A percentile compares a stretch with the other conserved stretches of the same genome.
phyloP scores from a whole-genome alignment of 2,888 invertebrate species.

The Melitaea athalia region DNA sequence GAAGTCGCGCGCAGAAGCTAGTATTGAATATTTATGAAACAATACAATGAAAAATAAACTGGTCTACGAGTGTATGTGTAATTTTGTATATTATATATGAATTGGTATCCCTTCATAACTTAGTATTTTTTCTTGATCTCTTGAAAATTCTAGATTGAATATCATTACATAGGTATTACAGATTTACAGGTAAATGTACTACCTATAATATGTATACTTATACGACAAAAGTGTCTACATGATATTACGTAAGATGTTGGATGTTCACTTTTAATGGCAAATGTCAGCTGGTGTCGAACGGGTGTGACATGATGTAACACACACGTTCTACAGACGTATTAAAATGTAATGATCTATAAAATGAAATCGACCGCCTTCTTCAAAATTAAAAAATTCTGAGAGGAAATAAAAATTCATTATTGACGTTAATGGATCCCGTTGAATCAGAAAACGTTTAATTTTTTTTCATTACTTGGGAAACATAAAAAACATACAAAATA shows the following conservation, averaged over 20 bases:
- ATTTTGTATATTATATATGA: no score
- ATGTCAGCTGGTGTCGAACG: slow-evolving; percentile 62
- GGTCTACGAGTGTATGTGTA: no score
- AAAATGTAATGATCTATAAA: slow-evolving; percentile 14
- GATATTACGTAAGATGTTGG: slow-evolving; percentile 41
- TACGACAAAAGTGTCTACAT: no score
- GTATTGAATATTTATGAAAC: no score
- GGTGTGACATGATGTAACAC: slow-evolving; percentile 57
- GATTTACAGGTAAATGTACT: no score
- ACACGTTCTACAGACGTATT: neutral
- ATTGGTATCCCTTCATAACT: neutral
- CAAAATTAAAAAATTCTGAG: slow-evolving; percentile 7
- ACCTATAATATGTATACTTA: no score
- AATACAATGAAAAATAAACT: no score
- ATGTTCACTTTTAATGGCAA: slow-evolving; percentile 47
- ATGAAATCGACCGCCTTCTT: slow-evolving; percentile 16
- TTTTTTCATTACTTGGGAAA: neutral
- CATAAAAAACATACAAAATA: neutral
- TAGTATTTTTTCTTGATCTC: no score
- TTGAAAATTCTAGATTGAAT: no score
- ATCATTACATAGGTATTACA: no score
- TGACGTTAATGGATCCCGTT: neutral
- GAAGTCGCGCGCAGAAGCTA: no score
- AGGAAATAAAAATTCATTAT: neutral
- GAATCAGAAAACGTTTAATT: neutral